Evolutionary conservation across 1,140 invertebrate genomes (phyloP), one percentile per base, ranked within the genome.

Genomic region (Nymphalis io): DNA sequence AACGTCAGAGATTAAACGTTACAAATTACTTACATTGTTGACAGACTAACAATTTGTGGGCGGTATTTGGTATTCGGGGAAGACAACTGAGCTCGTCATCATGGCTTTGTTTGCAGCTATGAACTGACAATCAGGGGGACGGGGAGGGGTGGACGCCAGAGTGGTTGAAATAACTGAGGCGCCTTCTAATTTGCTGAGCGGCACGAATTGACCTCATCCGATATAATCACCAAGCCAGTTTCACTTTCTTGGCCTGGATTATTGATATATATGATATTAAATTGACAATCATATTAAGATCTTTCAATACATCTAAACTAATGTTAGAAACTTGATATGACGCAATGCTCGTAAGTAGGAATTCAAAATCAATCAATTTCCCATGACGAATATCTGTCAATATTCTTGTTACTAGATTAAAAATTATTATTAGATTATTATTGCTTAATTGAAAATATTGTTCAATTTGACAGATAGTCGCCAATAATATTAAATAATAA

Each of bases 161-260:
- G 65, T 80, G 71, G 75, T 81, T 79, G 77, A 81, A 83, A 82
- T 76, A 78, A 82, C 81, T 80, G 76, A 79, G 76, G 64, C 75
- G 76, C 76, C 75, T 81, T 82, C 79, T 81, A 86, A 88, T 85
- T 83, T 85, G 76, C 70, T 66, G 74, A 79, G 74, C 68, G 60
- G 66, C 72, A 77, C 73, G 69, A 77, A 76, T 80, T 82, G 77
- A 81, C 77, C 78, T 79, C 75, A 72, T 72, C 62, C 75, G 5
- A 48, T 55, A 60, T 51, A 58, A 81, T 77, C 74, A 69, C 76
- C 75, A 23, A 15, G 23, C 42, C 42, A 27, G 38, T 33, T 60
- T 27, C 16, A 16, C 16, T 46, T 48, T 61, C 40, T 61, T 13
- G 6, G 12, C 33, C 15, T 39, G 16, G 38, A n/a, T 59, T 61